Evolutionary conservation across 2,797 vertebrate species (phyloP).

Genomic region (Gila robusta): DNA sequence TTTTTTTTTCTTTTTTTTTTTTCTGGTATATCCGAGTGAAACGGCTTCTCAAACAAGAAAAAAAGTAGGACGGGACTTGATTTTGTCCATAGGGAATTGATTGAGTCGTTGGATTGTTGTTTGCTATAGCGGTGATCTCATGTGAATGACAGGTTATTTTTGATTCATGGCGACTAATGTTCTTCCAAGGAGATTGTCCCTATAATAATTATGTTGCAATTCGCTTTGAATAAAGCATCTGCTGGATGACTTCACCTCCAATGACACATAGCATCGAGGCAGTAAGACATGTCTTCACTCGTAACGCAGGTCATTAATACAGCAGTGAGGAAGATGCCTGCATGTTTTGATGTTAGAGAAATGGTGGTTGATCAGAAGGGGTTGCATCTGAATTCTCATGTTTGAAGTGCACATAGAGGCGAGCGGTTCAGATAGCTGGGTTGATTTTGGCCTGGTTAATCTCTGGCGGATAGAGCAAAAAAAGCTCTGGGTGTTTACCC

Average conservation of each 20-base stretch:
- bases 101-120: background rate
- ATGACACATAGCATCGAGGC: conserved; percentile 24
- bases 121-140: background rate
- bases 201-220: background rate
- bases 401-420: conserved; percentile 54
- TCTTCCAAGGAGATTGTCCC: background rate
- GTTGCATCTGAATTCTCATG: conserved; percentile 43
- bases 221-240: conserved; percentile 30
- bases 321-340: conserved; percentile 7
- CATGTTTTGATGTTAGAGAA: conserved; percentile 54
- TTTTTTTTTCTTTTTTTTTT: background rate
- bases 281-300: conserved; percentile 29
- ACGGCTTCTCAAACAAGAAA: background rate
- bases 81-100: background rate
- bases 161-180: background rate
- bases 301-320: conserved; percentile 35
- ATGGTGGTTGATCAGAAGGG: conserved; percentile 34
- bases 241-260: conserved; percentile 30
- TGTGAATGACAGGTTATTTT: background rate
- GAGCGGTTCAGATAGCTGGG: conserved; percentile 58
- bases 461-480: conserved; percentile 47
- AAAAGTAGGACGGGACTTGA: background rate
- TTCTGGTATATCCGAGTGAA: background rate
- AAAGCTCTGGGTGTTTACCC: conserved; percentile 58
- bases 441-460: conserved; percentile 55